Evolutionary conservation across 2,797 vertebrate species (phyloP), one percentile per base, ranked within the genome.

Genomic region (Argentina silus): DNA sequence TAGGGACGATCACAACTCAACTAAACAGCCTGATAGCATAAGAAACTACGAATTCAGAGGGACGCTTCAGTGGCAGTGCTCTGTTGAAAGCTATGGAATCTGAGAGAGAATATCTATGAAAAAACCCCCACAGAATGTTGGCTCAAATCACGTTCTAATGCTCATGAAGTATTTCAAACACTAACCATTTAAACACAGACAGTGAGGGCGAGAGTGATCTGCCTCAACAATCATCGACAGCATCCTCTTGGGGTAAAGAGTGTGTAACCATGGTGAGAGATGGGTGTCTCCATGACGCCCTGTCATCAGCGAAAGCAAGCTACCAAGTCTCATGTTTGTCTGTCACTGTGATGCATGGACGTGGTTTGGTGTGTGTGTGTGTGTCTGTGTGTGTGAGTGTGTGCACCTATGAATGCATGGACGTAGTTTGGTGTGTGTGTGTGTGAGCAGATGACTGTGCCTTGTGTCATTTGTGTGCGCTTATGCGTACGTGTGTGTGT

Each of bases 281-380:
- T 70, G 82, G 86, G 87, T 75, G 91, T 92, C 91, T 90, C 90
- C 90, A 93, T 92, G 91, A 90, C 88, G 84, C 88, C 90, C 89
- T 80, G 80, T 88, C 87, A 87, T 87, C 81, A 74, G 75, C 70
- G 60, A 15, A 14, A 64, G 15, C 76, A 79, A 80, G 79, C 78
- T 48, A 76, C 78, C 82, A 85, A 19, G 23, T 21, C 21, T 14
- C 65, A 3, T 36, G 48, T 12, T 15, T 55, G 36, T 64, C 61
- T 53, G 64, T 66, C 15, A 12, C 47, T 66, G 81, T 36, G 74
- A 85, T 80, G 83, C n/a, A 87, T 85, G 90, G 83, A 85, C 83
- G 86, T 87, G 89, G 79, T 86, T 85, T 14, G n/a, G 62, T 62
- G 70, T 48, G 15, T 47, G 51, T 17, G 48, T 19, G 50, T 23